These are phyloP conservation scores for Spilogale gracilis DNA, from an alignment of 2,113 vertebrate species.

Conservation along the genomic window DNA sequence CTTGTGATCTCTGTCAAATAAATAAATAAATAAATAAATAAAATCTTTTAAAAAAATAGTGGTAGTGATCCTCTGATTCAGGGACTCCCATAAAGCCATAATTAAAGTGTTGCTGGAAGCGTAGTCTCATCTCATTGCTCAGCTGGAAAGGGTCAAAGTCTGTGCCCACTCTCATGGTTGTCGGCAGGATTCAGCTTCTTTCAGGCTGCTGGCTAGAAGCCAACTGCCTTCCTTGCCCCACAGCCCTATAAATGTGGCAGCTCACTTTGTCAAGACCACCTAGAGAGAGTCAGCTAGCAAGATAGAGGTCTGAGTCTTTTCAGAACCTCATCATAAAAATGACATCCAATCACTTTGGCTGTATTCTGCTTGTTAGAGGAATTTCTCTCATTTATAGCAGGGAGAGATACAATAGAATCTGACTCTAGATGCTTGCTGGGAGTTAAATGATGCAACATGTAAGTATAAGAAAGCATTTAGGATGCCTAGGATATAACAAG, in stretches of 20 bases:
- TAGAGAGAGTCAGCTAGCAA: neutral
- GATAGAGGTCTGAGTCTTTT: neutral
- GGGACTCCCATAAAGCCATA: neutral
- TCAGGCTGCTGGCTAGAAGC: too few species aligned
- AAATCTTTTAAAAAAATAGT: neutral
- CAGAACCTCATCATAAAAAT: neutral
- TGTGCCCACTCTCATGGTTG: rapidly evolving
- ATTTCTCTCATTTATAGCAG: neutral
- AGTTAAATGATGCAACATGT: neutral
- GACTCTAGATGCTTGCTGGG: neutral
- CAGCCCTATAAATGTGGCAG: neutral
- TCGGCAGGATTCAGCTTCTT: neutral
- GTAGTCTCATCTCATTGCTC: neutral
- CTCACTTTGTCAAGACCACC: neutral
- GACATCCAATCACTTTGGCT: neutral
- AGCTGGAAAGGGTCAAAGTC: neutral
- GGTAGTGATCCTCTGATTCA: too few species aligned
- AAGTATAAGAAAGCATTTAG: neutral
- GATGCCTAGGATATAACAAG: neutral
- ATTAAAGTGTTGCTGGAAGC: too few species aligned
- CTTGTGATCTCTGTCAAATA: too few species aligned
- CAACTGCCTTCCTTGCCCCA: neutral
- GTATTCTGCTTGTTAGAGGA: neutral
- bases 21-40: too few species aligned
- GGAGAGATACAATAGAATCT: neutral